Base-by-base conservation (phyloP, 2,888 invertebrate genomes). In the Hyles lineata region DNA sequence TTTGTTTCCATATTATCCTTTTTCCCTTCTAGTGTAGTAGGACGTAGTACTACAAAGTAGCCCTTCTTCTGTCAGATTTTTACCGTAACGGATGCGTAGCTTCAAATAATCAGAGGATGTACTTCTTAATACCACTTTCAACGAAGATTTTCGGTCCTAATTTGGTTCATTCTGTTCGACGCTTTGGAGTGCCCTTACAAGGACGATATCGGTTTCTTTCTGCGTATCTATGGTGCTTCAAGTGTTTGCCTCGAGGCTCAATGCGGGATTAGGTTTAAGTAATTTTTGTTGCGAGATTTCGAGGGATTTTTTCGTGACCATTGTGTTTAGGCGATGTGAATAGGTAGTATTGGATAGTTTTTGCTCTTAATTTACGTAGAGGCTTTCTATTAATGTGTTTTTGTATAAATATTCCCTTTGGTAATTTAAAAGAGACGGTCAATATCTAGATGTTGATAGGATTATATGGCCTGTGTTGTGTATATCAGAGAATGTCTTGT, bases 161-260 rank as follows among this genome's bases (percentile, higher is more conserved):
- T 67, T 67, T 67, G 67, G 67, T 50, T 50, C 67, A 67, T 43
- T 67, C 50, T 67, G 50, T 67, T 50, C 43, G 67, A 17, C 67
- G 67, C 43, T 67, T 50, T 50, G 19, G 67, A 67, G 67, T 50
- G 23, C 50, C 50, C 43, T 50, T 50, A 50, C 50, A 50, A 50
- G 23, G 67, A 21, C 67, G 6, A 23, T 67, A 67, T 67, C 67
- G 67, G 50, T 67, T 67, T 67, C 67, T 67, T 67, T 43, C 21
- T 17, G 17, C 67, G 21, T 67, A 43, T 63, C 63, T 63, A 67
- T 50, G 50, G 67, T 7, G 17, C 35, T 21, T 67, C 67, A 67
- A 50, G 50, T 67, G 43, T 67, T 67, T 67, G 23, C 43, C 23
- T 50, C 17, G 6, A 15, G 43, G 50, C 67, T 67, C 50, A 67